These are phyloP conservation scores for Aleiodes alternator DNA, from an alignment of 2,888 invertebrate species.

Conservation along the genomic window DNA sequence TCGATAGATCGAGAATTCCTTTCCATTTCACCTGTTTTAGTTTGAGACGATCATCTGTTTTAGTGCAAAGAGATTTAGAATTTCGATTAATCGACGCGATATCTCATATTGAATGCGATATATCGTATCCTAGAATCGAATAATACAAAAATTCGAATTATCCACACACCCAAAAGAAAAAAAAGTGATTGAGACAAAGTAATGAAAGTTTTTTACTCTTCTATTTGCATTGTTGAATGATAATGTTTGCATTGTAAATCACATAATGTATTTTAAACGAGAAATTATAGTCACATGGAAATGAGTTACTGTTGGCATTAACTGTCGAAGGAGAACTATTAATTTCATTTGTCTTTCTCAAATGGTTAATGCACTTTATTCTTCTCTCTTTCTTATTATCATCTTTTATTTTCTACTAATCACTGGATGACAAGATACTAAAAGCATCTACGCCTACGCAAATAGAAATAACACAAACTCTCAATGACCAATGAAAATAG, in stretches of 20 bases:
- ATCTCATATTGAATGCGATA: too few relatives aligned
- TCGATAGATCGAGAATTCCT: too few relatives aligned
- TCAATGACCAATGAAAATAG: background rate
- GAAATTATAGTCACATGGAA: constrained; percentile 31
- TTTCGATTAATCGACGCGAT: too few relatives aligned
- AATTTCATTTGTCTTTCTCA: constrained; percentile 25
- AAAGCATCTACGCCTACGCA: constrained; percentile 31
- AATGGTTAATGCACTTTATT: constrained; percentile 13
- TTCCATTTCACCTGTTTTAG: too few relatives aligned
- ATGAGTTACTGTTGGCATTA: constrained; percentile 41
- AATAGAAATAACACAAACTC: constrained; percentile 19
- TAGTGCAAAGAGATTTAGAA: too few relatives aligned
- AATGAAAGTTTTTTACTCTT: constrained; percentile 48
- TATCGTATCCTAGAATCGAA: too few relatives aligned
- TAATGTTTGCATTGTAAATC: constrained; percentile 27
- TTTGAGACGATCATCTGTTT: too few relatives aligned
- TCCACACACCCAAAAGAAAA: background rate
- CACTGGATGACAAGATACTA: constrained; percentile 18
- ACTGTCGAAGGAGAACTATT: constrained; percentile 33
- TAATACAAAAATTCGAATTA: too few relatives aligned
- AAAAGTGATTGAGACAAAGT: constrained; percentile 42
- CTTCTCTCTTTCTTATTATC: background rate
- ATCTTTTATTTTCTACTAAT: constrained; percentile 19
- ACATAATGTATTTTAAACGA: constrained; percentile 33
- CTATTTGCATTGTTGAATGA: constrained; percentile 23